phyloP scores from a whole-genome alignment of 2,888 invertebrate genomes.

The Drosophila neutralis region DNA sequence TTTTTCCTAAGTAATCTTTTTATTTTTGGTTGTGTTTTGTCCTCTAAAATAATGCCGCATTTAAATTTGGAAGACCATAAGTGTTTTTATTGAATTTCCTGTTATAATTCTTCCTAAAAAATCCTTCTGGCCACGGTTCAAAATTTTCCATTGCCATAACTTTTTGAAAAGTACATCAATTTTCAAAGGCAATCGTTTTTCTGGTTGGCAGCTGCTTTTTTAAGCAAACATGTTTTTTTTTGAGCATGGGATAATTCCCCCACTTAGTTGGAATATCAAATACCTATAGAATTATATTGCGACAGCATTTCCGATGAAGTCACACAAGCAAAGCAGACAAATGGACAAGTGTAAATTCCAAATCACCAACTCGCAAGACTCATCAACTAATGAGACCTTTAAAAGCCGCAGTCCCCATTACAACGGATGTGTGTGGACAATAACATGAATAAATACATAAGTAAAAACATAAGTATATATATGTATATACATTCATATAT shows the following conservation, averaged over 20 bases:
- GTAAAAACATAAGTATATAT: slow-evolving; percentile 14
- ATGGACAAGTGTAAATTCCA: slow-evolving; percentile 63
- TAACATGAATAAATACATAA: slow-evolving; percentile 38
- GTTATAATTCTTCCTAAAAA: not conserved
- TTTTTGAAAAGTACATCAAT: not conserved
- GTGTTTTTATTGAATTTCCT: not conserved
- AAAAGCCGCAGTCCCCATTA: slow-evolving; percentile 43
- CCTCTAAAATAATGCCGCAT: not conserved
- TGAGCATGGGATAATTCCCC: slow-evolving; percentile 24
- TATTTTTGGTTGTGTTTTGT: not conserved
- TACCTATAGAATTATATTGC: slow-evolving; percentile 36
- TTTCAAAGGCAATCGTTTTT: not conserved
- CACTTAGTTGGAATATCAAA: slow-evolving; percentile 51
- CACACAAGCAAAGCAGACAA: slow-evolving; percentile 30
- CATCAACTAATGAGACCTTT: slow-evolving; percentile 70
- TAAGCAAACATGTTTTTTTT: not conserved
- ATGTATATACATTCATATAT: not conserved
- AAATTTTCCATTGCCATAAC: not conserved
- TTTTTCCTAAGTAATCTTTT: not conserved
- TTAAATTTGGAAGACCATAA: not conserved
- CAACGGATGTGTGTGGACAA: slow-evolving; percentile 54
- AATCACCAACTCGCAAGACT: slow-evolving; percentile 53
- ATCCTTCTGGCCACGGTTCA: not conserved
- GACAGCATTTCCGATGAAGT: slow-evolving; percentile 52
- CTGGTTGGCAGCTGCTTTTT: not conserved